Conservation (phyloP, 2,888 invertebrate genomes). For the Magallana nippona region DNA sequence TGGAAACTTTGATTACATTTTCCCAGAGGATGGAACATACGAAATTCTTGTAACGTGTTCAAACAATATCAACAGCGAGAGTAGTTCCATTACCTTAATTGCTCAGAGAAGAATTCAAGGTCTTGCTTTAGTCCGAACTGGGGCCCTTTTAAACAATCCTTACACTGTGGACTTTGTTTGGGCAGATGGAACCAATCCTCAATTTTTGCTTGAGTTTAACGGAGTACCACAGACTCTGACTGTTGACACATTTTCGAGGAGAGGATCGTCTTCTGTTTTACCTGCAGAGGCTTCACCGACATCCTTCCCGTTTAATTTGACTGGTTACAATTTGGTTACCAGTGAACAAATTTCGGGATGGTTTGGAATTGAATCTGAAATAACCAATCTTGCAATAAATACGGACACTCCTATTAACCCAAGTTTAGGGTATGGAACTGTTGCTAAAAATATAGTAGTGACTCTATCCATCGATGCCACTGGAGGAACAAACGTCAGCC, state of each 20-base stretch:
- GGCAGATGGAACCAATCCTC: slow-evolving; percentile 59
- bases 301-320: slow-evolving; percentile 51
- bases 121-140: slow-evolving; percentile 58
- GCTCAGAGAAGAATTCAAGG: slow-evolving; percentile 68
- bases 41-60: slow-evolving; percentile 59
- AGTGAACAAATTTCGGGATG: slow-evolving; percentile 38
- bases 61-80: slow-evolving; percentile 60
- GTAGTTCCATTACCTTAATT: slow-evolving; percentile 37
- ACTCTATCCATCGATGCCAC: slow-evolving; percentile 55
- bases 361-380: slow-evolving; percentile 59
- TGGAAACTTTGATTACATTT: slow-evolving; percentile 53
- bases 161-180: slow-evolving; percentile 60
- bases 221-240: slow-evolving; percentile 41
- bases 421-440: slow-evolving; percentile 20
- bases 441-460: slow-evolving; percentile 49
- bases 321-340: slow-evolving; percentile 54
- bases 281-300: slow-evolving; percentile 27
- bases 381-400: slow-evolving; percentile 47
- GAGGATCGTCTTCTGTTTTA: slow-evolving; percentile 42
- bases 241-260: slow-evolving; percentile 44
- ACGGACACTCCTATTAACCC: slow-evolving; percentile 44
- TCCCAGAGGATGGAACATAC: slow-evolving; percentile 55
- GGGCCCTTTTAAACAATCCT: slow-evolving; percentile 54
- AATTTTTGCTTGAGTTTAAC: slow-evolving; percentile 57
- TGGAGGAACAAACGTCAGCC: slow-evolving; percentile 63